Evolutionary conservation across 2,797 vertebrate species (phyloP), one percentile per base, ranked within the genome.

Genomic region (Poecilia gillii): DNA sequence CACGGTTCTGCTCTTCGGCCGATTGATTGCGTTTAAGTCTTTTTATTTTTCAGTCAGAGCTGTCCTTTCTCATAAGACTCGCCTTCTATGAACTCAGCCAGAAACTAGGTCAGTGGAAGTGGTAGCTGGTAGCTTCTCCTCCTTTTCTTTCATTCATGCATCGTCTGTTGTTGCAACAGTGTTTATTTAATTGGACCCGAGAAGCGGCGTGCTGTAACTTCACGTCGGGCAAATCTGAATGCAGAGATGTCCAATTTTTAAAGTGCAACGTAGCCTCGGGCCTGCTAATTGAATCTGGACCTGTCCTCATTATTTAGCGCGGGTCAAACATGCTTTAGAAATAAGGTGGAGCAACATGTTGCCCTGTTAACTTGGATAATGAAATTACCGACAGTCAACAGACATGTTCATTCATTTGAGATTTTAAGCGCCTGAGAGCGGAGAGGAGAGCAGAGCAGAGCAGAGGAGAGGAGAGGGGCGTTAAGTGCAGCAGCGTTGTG

Each of bases 401-500:
- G 76, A 79, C 75, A 46, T 76, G 23, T 20, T 77, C 53, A 45
- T 81, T 88, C 51, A 79, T 89, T 51, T 80, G 73, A 36, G 75
- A 72, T 85, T 70, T 84, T 77, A 43, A 66, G 88, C 73, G 86
- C 73, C 73, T 55, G 49, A 75, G 79, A 88, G 87, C 76, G 59
- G 71, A 79, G 62, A 79, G 78, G 28, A 66, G 73, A 79, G 79
- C 41, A 18, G 73, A 79, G 79, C 33, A 18, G 47, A 47, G 11
- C 72, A 88, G 87, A 47, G 13, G 74, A 88, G 87, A 73, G 62
- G 72, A 79, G 79, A 51, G 14, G 81, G 45, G 73, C 57, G 77
- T 89, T 83, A 82, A 81, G 33, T 88, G 88, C 83, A 81, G 86
- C 85, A 87, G 86, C 36, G 84, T 83, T 92, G 83, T 84, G 85